Evolutionary conservation across 35 echinoderm and acorn worm species (phyloP).

Genomic region (Nesometra sesokonis): DNA sequence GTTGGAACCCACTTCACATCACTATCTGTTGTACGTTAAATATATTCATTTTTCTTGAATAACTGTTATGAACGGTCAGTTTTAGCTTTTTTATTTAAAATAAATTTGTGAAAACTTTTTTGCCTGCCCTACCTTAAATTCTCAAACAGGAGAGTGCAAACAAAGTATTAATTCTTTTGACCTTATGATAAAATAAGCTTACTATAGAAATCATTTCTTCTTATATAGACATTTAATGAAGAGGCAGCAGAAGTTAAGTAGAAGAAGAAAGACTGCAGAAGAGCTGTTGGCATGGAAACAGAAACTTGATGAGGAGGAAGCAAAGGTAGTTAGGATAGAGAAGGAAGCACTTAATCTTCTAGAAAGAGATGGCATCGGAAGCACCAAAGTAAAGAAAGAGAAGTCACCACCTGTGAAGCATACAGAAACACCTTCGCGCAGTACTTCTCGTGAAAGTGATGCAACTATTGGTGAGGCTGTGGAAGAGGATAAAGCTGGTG

Average conservation of each 20-base stretch:
- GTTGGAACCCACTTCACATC: too few species aligned
- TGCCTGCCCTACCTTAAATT: too few species aligned
- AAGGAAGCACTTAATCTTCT: slow-evolving; percentile 36
- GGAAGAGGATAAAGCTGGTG: slow-evolving; percentile 17
- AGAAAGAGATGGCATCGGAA: slow-evolving; percentile 25
- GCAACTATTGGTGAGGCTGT: not conserved
- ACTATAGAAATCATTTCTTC: too few species aligned
- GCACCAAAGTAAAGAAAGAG: slow-evolving; percentile 18
- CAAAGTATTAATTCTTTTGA: too few species aligned
- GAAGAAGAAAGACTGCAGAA: slow-evolving; percentile 58
- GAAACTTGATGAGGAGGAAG: slow-evolving; percentile 83
- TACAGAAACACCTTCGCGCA: not conserved
- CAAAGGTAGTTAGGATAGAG: slow-evolving; percentile 59
- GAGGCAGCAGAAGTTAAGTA: slow-evolving; percentile 54
- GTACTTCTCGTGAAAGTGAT: slow-evolving; percentile 11
- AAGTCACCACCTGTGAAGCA: not conserved
- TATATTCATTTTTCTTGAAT: too few species aligned
- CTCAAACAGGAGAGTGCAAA: too few species aligned
- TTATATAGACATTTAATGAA: slow-evolving; percentile 47
- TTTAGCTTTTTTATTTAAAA: too few species aligned
- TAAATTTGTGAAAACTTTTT: too few species aligned
- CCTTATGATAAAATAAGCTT: too few species aligned
- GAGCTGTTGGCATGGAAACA: slow-evolving; percentile 91
- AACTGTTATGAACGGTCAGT: too few species aligned
- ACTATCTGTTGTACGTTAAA: too few species aligned